Evolutionary conservation across 1,140 invertebrate species (phyloP), one percentile per base, ranked within the genome.

Genomic region (Hyles euphorbiae): DNA sequence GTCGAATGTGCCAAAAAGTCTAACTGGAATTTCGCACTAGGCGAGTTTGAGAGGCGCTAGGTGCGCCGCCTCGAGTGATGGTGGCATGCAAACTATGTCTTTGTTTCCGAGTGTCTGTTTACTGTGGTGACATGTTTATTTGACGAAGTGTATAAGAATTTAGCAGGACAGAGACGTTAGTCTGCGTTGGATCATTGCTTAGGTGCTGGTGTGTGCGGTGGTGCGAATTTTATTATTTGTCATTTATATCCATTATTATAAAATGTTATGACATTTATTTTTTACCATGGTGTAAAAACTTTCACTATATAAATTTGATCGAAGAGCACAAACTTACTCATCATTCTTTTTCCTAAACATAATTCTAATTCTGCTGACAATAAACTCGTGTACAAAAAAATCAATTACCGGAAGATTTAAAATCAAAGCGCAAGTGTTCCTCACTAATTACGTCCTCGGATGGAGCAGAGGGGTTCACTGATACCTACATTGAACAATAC

Each of bases 81-180:
- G 61, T 56, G 70, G 68, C 74, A 63, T 76, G 72, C 68, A 63
- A 76, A 72, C 71, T 80, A 77, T 80, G 77, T 75, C 75, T 78
- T 69, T 78, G 77, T 80, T 66, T 64, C 63, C 60, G 64, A 67
- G 61, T 63, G 63, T 61, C 72, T 74, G 67, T 66, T 74, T 75
- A 71, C 32, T 69, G 55, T 68, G 61, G 66, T 53, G 68, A 53
- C 58, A 67, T 70, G 70, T 61, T 64, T 71, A 70, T 76, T 75
- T 72, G 67, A 76, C 12, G 56, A 65, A 55, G 54, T 46, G 45
- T 59, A 56, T 61, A 58, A 57, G n/a, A 58, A 58, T 63, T 58
- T 61, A 56, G 58, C 36, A 57, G 43, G 11, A 10, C 11, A n/a
- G 47, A 10, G 22, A 22, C 22, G 5, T 40, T 40, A 8, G 36